Conservation (phyloP, 2,888 invertebrate genomes). For the Athrips mouffetella region DNA sequence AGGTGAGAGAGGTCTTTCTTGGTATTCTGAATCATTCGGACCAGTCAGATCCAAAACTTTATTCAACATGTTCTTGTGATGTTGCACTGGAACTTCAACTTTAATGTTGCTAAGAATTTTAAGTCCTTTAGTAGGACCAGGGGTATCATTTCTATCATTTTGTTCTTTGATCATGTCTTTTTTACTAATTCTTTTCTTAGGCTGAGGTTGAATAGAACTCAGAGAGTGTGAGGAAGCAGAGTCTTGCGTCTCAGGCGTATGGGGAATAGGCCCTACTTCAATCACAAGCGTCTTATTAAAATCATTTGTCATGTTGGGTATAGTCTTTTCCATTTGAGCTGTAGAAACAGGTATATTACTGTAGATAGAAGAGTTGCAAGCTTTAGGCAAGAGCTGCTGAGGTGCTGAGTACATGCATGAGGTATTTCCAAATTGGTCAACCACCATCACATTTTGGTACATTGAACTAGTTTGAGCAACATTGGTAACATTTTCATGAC, state of each 20-base stretch:
- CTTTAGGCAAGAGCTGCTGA: slow-evolving; percentile 51
- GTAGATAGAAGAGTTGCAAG: slow-evolving; percentile 46
- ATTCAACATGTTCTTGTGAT: slow-evolving; percentile 66
- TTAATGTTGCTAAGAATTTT: slow-evolving; percentile 75
- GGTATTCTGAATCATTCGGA: slow-evolving; percentile 52
- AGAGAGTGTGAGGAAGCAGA: slow-evolving; percentile 24
- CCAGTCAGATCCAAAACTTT: slow-evolving; percentile 69
- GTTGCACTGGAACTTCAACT: slow-evolving; percentile 73
- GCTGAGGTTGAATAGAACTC: slow-evolving; percentile 14
- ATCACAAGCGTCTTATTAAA: slow-evolving; percentile 61
- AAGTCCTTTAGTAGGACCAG: slow-evolving; percentile 57
- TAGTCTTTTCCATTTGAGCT: slow-evolving; percentile 39
- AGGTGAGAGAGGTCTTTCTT: slow-evolving; percentile 44
- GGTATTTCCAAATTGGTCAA: slow-evolving; percentile 66
- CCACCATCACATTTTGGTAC: slow-evolving; percentile 73
- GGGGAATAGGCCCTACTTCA: slow-evolving; percentile 60
- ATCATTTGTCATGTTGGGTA: slow-evolving; percentile 40
- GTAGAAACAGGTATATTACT: slow-evolving; percentile 37
- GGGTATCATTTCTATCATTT: slow-evolving; percentile 34
- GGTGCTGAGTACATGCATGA: slow-evolving; percentile 66
- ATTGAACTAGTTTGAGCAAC: slow-evolving; percentile 59
- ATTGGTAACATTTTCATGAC: slow-evolving; percentile 58
- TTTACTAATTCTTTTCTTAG: not conserved
- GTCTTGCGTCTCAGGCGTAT: slow-evolving; percentile 25
- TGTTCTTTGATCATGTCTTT: slow-evolving; percentile 32